A percentile compares a stretch with the other conserved stretches of the same genome.
Conservation (phyloP, 1,140 invertebrate species). For the Drosophila athabasca region DNA sequence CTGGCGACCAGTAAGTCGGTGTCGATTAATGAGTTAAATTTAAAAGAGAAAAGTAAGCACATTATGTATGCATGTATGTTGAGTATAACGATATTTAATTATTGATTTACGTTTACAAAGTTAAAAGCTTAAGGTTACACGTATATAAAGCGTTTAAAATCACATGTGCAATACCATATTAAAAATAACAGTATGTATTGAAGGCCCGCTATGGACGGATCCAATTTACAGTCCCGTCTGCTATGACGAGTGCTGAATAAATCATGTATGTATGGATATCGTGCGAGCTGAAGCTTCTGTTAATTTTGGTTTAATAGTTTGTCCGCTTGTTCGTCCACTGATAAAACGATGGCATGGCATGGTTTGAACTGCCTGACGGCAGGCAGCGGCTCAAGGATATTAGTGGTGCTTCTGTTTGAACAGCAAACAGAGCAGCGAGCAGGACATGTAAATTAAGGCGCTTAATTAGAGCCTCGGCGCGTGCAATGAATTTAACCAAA, state of each 20-base stretch:
- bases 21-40: too few species aligned
- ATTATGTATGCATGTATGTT: too few species aligned
- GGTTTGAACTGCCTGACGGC: conserved; percentile 24
- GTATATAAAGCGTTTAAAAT: too few species aligned
- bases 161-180: too few species aligned
- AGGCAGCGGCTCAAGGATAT: conserved; percentile 7
- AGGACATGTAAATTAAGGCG: conserved; percentile 42
- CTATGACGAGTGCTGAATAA: conserved; percentile 42
- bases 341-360: background rate
- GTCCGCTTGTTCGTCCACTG: conserved; percentile 3
- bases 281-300: conserved; percentile 29
- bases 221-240: conserved; percentile 14
- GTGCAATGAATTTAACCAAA: conserved; percentile 36
- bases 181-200: background rate
- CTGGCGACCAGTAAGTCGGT: too few species aligned
- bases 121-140: too few species aligned
- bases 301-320: conserved; percentile 21
- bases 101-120: too few species aligned
- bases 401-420: conserved; percentile 26
- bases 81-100: too few species aligned
- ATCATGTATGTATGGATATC: conserved; percentile 34
- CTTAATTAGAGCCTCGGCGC: conserved; percentile 37
- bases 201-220: conserved; percentile 19
- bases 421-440: conserved; percentile 30
- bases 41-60: too few species aligned